A percentile compares a stretch with the other conserved stretches of the same genome.
phyloP scores from a whole-genome alignment of 35 echinoderm and acorn worm genomes.

The Anneissia japonica region DNA sequence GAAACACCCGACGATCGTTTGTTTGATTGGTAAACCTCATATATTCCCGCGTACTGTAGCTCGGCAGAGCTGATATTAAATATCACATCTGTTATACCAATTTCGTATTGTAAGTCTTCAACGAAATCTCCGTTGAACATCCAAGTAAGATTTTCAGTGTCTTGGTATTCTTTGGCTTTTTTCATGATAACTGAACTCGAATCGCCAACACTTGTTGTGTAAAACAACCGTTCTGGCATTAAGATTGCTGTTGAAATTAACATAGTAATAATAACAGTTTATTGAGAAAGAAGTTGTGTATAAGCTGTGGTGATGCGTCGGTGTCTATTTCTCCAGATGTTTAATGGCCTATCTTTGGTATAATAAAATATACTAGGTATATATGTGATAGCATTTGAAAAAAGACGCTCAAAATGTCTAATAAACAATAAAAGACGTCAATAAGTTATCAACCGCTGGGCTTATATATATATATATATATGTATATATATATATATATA shows the following conservation, averaged over 20 bases:
- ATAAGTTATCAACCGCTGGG: too few relatives aligned
- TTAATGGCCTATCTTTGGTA: too few relatives aligned
- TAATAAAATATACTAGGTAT: too few relatives aligned
- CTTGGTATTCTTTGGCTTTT: neutral
- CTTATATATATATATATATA: too few relatives aligned
- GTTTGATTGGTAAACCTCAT: neutral
- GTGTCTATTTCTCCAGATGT: too few relatives aligned
- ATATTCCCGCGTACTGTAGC: neutral
- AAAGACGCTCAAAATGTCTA: too few relatives aligned
- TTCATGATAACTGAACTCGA: neutral
- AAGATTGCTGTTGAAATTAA: neutral
- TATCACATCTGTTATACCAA: neutral
- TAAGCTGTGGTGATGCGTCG: too few relatives aligned
- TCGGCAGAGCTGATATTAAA: neutral
- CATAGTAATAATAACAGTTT: too few relatives aligned
- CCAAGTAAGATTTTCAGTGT: neutral
- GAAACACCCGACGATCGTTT: neutral
- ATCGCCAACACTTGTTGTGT: neutral
- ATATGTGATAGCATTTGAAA: too few relatives aligned
- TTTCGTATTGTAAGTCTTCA: neutral
- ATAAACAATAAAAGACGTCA: too few relatives aligned
- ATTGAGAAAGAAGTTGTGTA: too few relatives aligned
- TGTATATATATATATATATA: too few relatives aligned
- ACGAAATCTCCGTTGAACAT: neutral
- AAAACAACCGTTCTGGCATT: neutral